phyloP scores from a whole-genome alignment of 2,888 invertebrate genomes.

The Mythimna loreyi region DNA sequence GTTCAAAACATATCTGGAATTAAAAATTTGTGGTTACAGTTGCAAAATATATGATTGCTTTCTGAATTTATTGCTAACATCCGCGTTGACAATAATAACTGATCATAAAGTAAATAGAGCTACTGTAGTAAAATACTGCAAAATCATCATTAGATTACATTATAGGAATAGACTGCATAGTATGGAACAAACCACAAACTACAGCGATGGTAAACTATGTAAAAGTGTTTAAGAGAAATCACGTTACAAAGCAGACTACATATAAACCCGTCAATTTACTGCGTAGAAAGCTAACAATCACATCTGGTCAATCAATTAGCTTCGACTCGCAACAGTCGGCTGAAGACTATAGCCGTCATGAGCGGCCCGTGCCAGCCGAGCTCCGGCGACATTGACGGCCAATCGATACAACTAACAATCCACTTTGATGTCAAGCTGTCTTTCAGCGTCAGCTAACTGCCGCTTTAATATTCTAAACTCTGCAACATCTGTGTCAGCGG shows the following conservation, averaged over 20 bases:
- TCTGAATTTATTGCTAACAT: neutral
- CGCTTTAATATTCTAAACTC: slow-evolving; percentile 44
- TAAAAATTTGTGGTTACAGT: neutral
- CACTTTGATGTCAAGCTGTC: slow-evolving; percentile 47
- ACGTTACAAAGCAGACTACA: slow-evolving; percentile 17
- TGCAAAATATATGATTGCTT: slow-evolving; percentile 4
- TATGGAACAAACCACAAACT: slow-evolving; percentile 1
- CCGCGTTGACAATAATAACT: neutral
- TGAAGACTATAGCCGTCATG: slow-evolving; percentile 28
- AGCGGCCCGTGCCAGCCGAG: slow-evolving; percentile 42
- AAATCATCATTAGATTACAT: neutral
- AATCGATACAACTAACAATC: slow-evolving; percentile 58
- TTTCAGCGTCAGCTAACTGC: slow-evolving; percentile 29
- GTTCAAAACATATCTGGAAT: neutral
- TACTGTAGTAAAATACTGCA: slow-evolving; percentile 1
- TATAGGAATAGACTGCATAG: neutral
- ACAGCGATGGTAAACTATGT: neutral
- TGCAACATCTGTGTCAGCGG: slow-evolving; percentile 49
- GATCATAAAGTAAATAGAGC: neutral
- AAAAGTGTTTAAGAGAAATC: slow-evolving; percentile 19
- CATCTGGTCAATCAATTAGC: slow-evolving; percentile 25
- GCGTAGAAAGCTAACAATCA: slow-evolving; percentile 26
- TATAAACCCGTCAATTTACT: slow-evolving; percentile 15
- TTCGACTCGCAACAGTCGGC: slow-evolving; percentile 9
- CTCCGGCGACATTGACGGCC: slow-evolving; percentile 40